A percentile compares a stretch with the other conserved stretches of the same genome.
Evolutionary conservation across 2,888 invertebrate genomes (phyloP).

Genomic region (Trilocha varians): DNA sequence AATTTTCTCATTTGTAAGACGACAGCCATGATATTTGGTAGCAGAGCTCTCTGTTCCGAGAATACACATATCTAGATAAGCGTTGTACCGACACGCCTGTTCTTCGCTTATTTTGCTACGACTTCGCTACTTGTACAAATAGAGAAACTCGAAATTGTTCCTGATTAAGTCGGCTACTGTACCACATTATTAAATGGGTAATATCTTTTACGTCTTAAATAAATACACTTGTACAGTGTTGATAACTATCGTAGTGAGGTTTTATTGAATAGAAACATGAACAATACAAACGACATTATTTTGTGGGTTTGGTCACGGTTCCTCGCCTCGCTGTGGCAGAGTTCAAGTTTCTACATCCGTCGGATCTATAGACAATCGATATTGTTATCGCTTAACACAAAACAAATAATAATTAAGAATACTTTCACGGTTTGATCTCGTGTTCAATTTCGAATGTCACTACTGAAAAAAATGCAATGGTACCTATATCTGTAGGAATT

Average conservation of each 20-base stretch:
- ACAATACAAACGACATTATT: conserved; percentile 15
- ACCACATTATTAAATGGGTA: neutral
- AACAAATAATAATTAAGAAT: neutral
- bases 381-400: conserved; percentile 55
- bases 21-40: conserved; percentile 72
- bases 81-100: conserved; percentile 59
- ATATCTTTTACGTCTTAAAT: neutral
- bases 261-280: neutral
- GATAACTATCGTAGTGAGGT: neutral
- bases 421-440: no score
- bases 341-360: conserved; percentile 66
- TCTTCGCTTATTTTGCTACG: conserved; percentile 48
- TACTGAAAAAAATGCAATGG: no score
- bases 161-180: neutral
- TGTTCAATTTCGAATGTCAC: no score
- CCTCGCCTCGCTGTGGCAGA: conserved; percentile 49
- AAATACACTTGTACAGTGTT: neutral
- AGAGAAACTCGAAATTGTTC: conserved; percentile 2
- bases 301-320: conserved; percentile 61
- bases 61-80: conserved; percentile 63
- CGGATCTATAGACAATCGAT: conserved; percentile 60
- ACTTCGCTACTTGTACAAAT: conserved; percentile 11
- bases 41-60: conserved; percentile 61
- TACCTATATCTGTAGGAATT: no score
- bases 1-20: conserved; percentile 74